phyloP scores from a whole-genome alignment of 2,888 invertebrate species.

The Hanleya hanleyi region DNA sequence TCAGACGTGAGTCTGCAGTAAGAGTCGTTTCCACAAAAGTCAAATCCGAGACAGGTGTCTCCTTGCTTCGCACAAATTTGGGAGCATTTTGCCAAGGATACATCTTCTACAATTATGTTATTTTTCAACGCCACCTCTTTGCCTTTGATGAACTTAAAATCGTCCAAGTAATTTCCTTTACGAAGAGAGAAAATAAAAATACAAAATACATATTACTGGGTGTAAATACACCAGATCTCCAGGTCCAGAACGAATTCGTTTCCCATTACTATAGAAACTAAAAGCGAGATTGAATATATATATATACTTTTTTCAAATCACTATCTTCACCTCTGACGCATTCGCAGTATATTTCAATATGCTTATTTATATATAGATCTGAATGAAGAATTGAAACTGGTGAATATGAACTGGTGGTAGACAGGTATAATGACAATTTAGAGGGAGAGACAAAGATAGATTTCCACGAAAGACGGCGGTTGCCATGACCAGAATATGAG shows the following conservation, averaged over 20 bases:
- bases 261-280: neutral
- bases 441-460: too few relatives aligned
- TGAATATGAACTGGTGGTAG: too few relatives aligned
- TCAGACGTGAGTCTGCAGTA: constrained; percentile 36
- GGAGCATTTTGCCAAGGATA: constrained; percentile 45
- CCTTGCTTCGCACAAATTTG: constrained; percentile 43
- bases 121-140: constrained; percentile 29
- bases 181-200: constrained; percentile 2
- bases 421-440: too few relatives aligned
- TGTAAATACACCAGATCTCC: constrained; percentile 13
- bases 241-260: constrained; percentile 1
- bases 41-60: constrained; percentile 38
- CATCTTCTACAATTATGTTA: constrained; percentile 24
- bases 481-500: too few relatives aligned
- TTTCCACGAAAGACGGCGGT: too few relatives aligned
- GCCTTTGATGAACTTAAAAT: constrained; percentile 34
- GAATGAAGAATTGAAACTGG: too few relatives aligned
- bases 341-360: too few relatives aligned
- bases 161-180: constrained; percentile 44
- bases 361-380: too few relatives aligned
- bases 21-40: constrained; percentile 40
- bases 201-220: constrained; percentile 28
- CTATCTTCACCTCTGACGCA: too few relatives aligned
- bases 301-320: too few relatives aligned
- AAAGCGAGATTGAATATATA: too few relatives aligned